Evolutionary conservation across 1,140 invertebrate species (phyloP).

Genomic region (Bactericera cockerelli): DNA sequence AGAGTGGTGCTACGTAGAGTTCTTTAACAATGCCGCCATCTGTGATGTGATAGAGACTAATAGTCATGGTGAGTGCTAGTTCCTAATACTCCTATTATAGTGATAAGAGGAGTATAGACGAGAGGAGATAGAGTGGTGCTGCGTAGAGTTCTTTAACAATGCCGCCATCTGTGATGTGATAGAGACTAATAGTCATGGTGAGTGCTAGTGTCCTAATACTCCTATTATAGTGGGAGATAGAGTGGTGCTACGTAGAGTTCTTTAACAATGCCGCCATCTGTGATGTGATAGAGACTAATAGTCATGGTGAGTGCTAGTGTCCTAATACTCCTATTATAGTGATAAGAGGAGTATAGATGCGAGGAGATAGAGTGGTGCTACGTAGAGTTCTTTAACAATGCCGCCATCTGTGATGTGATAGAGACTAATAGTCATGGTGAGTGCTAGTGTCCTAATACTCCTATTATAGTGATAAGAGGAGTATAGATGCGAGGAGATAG

Average conservation of each 20-base stretch:
- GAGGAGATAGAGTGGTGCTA: slow-evolving; percentile 78
- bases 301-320: slow-evolving; percentile 43
- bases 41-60: slow-evolving; percentile 87
- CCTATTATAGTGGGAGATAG: no score
- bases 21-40: slow-evolving; percentile 90
- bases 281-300: slow-evolving; percentile 78
- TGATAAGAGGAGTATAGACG: slow-evolving; percentile 65
- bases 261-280: slow-evolving; percentile 93
- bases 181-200: slow-evolving; percentile 50
- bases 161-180: slow-evolving; percentile 89
- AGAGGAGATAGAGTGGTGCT: slow-evolving; percentile 56
- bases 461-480: no score
- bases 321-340: slow-evolving; percentile 55
- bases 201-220: slow-evolving; percentile 65
- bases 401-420: slow-evolving; percentile 86
- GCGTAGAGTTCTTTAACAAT: slow-evolving; percentile 82
- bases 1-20: slow-evolving; percentile 59
- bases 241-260: slow-evolving; percentile 62
- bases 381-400: slow-evolving; percentile 84
- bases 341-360: slow-evolving; percentile 69
- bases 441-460: no score
- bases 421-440: slow-evolving; percentile 55
- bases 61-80: slow-evolving; percentile 33
- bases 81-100: no score
- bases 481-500: slow-evolving; percentile 56